Conservation (phyloP, 2,888 invertebrate species). For the Cyclophora punctaria region DNA sequence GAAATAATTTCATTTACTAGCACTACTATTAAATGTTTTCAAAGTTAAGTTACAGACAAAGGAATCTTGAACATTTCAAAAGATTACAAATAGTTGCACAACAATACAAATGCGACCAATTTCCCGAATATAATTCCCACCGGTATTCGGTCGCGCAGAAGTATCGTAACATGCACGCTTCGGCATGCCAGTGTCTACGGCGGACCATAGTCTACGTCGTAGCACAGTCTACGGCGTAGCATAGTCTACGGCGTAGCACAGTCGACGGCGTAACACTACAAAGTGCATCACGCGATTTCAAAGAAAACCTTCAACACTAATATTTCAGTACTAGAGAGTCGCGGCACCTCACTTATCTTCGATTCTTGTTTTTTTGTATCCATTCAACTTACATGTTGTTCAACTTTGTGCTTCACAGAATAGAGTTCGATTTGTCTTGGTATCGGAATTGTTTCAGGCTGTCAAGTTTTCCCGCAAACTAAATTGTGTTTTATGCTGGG, state of each 20-base stretch:
- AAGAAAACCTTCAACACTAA: slow-evolving; percentile 58
- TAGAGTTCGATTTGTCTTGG: slow-evolving; percentile 26
- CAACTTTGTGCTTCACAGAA: slow-evolving; percentile 13
- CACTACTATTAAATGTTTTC: too few species aligned
- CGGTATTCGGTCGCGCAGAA: too few species aligned
- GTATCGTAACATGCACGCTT: too few species aligned
- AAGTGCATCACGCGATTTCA: slow-evolving; percentile 41
- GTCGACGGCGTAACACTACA: slow-evolving; percentile 36
- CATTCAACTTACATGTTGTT: slow-evolving; percentile 3
- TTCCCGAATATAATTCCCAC: too few species aligned
- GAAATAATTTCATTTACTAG: too few species aligned
- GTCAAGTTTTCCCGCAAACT: slow-evolving; percentile 15
- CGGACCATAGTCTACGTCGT: slow-evolving; percentile 14
- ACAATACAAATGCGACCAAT: too few species aligned
- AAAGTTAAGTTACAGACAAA: too few species aligned
- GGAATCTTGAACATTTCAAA: too few species aligned
- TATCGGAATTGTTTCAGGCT: slow-evolving; percentile 29
- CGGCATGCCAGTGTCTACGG: slow-evolving; percentile 21
- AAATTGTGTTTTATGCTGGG: slow-evolving; percentile 27
- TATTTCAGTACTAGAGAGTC: slow-evolving; percentile 50
- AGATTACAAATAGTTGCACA: too few species aligned
- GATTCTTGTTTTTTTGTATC: slow-evolving; percentile 38
- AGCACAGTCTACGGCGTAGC: slow-evolving; percentile 9
- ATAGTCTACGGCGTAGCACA: slow-evolving; percentile 5
- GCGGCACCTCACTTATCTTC: slow-evolving; percentile 57